phyloP scores from a whole-genome alignment of 2,888 invertebrate species.

The Lathronympha strigana region DNA sequence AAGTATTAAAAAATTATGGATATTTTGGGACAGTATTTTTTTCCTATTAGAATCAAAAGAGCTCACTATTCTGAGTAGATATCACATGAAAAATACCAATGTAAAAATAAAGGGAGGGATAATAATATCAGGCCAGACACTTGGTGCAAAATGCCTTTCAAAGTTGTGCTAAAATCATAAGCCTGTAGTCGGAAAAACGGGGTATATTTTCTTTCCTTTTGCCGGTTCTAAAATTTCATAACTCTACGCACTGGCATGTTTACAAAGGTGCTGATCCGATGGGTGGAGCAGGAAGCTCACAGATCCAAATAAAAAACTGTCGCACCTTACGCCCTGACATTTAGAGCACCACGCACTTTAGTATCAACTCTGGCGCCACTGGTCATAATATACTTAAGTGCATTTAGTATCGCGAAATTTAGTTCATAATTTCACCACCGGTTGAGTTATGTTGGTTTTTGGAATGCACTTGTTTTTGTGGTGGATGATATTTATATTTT shows the following conservation, averaged over 20 bases:
- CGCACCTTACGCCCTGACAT: constrained; percentile 56
- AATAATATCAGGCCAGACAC: too few species aligned
- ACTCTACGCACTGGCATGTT: constrained; percentile 47
- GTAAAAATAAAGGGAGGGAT: too few species aligned
- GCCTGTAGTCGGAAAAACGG: not conserved
- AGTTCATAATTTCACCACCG: constrained; percentile 17
- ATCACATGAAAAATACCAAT: too few species aligned
- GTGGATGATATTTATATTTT: constrained; percentile 14
- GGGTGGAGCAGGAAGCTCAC: constrained; percentile 71
- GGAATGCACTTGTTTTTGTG: constrained; percentile 24
- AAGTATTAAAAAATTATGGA: too few species aligned
- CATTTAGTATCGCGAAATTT: constrained; percentile 3
- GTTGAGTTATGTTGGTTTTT: constrained; percentile 15
- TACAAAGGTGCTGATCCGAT: constrained; percentile 51
- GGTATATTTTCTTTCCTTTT: not conserved
- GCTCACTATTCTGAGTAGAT: too few species aligned
- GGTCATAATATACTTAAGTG: not conserved
- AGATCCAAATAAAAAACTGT: constrained; percentile 51
- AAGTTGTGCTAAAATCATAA: not conserved
- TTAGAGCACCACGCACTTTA: constrained; percentile 49
- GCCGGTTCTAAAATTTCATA: constrained; percentile 47
- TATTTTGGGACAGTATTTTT: too few species aligned
- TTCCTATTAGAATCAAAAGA: too few species aligned
- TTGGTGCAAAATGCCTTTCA: too few species aligned
- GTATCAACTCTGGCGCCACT: constrained; percentile 33